Base-by-base conservation (phyloP, 2,113 vertebrate species). In the Nematolebias whitei region DNA sequence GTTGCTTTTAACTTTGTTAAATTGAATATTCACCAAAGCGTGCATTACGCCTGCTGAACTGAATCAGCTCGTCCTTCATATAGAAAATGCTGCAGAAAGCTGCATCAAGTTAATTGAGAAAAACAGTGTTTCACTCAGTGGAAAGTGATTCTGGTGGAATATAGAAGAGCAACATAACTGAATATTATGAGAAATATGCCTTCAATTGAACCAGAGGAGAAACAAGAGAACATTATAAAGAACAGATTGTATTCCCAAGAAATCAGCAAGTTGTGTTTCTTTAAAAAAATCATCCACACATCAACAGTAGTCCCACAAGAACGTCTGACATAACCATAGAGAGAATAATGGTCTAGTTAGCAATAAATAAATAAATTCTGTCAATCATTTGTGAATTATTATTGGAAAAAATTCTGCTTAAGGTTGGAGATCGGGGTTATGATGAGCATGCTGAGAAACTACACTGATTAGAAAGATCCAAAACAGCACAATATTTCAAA, bases 271-370 rank as follows among this genome's bases (percentile, higher is more conserved):
- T 16, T 43, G 79, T 68, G 20, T 63, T 68, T 12, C 55, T 14
- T n/a, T n/a, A n/a, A 20, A 63, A 22, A 5, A 83, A 68, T 41
- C 76, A 95, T 15, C 87, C 93, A 12, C 94, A 94, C 93, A 95
- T 94, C 65, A 95, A 61, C 29, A 94, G 23, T n/a, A 83, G 52
- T 35, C 85, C 87, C 24, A 85, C 62, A 1, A 85, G 66, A 26
- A 86, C 59, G 26, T 88, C 87, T 16, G 84, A 81, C 24, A 84
- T 47, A 15, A 82, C 84, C 80, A 89, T 67, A 49, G 86, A 88
- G 45, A 88, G 63, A 23, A 88, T 48, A 0, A 89, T 66, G 62
- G 77, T 43, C n/a, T n/a, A n/a, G 61, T 89, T 88, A 47, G 84
- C 87, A 22, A 79, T 39, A 22, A 39, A 24, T 35, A 47, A 26